Base-by-base conservation (phyloP, 2,113 vertebrate species). In the Pavo muticus region DNA sequence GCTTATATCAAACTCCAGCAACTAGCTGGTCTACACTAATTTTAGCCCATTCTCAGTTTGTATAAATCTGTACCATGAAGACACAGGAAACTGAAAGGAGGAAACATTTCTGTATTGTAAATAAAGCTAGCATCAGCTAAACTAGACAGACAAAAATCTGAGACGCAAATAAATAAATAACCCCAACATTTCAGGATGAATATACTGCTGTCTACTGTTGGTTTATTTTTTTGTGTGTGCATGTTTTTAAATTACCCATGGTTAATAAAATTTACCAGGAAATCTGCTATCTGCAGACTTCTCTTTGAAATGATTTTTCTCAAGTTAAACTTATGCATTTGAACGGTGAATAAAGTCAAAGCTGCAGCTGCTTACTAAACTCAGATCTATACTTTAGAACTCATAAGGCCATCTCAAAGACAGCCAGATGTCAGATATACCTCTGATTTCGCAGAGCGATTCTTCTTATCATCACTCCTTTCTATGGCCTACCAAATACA, bases 11-110 rank as follows among this genome's bases (percentile, higher is more conserved):
- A 79, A 74, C 64, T 56, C 30, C 37, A 77, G 76, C 83, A 90
- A 80, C 7, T 14, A 70, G 5, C 25, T 48, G 3, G 1, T 32
- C 54, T 44, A 92, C n/a, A 91, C 81, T 42, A 61, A 81, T 29
- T 83, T 74, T 45, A 73, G 20, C 72, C 61, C 39, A 12, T 89
- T 95, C 82, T 94, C 79, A n/a, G 70, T 89, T 72, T 91, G 60
- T 50, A 87, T 85, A 87, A 74, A 93, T 89, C 72, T 88, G 32
- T 91, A 89, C 70, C 40, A 84, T 65, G 69, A 11, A 82, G 52
- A 89, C 35, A 91, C 7, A 32, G 47, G 8, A 94, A 80, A 88
- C 52, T 37, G n/a, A 89, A 82, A 92, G 86, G 40, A 86, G 48
- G 29, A 88, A 96, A 83, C 32, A 84, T 9, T 70, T 89, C 35